These are phyloP conservation scores for Dicaeum eximium DNA, from an alignment of 2,113 vertebrate genomes.

Conservation along the genomic window DNA sequence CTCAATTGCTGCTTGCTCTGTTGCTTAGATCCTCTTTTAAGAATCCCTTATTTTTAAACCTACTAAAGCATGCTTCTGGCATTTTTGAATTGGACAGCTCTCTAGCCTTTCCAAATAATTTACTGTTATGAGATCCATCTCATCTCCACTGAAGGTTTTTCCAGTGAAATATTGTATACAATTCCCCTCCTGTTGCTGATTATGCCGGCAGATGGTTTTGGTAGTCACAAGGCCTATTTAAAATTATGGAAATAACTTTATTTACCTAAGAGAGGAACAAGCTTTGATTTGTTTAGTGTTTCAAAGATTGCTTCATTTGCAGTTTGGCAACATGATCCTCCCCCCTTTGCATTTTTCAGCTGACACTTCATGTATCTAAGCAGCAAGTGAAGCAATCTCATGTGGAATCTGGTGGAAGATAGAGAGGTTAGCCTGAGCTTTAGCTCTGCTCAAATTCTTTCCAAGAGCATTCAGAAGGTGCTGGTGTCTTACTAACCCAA, in stretches of 20 bases:
- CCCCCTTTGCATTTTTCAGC: not conserved
- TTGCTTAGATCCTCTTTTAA: not conserved
- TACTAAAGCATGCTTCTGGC: not conserved
- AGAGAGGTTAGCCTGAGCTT: not conserved
- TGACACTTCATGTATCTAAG: not conserved
- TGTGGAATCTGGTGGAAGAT: not conserved
- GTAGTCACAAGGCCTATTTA: not conserved
- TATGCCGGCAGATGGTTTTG: not conserved
- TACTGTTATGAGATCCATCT: not conserved
- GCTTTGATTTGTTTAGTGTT: constrained; percentile 6
- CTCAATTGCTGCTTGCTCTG: not conserved
- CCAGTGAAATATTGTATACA: not conserved
- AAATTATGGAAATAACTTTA: not conserved
- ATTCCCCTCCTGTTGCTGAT: not conserved
- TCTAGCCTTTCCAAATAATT: not conserved
- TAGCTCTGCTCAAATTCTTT: not conserved
- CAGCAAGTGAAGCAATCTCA: not conserved
- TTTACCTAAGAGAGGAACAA: not conserved
- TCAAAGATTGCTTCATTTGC: not conserved
- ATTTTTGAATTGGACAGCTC: not conserved
- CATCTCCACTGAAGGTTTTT: not conserved
- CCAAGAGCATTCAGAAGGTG: not conserved
- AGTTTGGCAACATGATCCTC: not conserved
- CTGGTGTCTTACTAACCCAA: not conserved
- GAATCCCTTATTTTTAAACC: not conserved